Conservation (phyloP, 2,797 vertebrate species). For the Poliocrania exsul region DNA sequence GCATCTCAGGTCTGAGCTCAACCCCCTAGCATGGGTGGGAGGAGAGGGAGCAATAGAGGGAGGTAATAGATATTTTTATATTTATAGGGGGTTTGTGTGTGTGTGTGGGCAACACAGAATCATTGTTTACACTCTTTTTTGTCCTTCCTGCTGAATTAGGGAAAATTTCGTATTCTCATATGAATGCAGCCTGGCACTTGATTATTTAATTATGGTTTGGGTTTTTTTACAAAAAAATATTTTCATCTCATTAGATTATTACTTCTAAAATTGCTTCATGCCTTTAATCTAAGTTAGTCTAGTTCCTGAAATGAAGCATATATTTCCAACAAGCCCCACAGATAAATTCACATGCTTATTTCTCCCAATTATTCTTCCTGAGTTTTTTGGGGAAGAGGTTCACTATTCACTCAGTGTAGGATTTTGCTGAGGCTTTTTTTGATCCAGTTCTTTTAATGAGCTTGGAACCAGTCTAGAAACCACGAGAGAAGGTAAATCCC, state of each 20-base stretch:
- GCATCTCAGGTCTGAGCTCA: background rate
- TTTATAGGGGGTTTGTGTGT: too few species aligned
- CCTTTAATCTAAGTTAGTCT: background rate
- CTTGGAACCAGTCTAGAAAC: constrained; percentile 4
- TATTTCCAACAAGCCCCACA: background rate
- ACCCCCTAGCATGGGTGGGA: rapidly evolving
- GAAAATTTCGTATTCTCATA: background rate
- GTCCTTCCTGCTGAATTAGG: background rate
- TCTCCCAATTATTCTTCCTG: constrained; percentile 8
- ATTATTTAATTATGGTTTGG: background rate
- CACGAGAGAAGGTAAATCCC: constrained; percentile 12
- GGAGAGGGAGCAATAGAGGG: background rate
- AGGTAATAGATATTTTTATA: background rate
- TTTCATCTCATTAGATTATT: constrained; percentile 6
- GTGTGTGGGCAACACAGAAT: background rate
- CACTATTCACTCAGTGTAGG: background rate
- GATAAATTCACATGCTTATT: background rate
- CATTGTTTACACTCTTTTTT: background rate
- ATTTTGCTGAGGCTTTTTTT: constrained; percentile 25
- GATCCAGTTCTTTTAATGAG: constrained; percentile 10
- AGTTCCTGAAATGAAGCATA: background rate
- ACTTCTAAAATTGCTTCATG: background rate
- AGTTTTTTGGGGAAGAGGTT: background rate
- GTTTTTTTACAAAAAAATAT: background rate
- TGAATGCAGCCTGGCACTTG: background rate